phyloP scores from a whole-genome alignment of 1,140 invertebrate species.

The Eupeodes corollae region DNA sequence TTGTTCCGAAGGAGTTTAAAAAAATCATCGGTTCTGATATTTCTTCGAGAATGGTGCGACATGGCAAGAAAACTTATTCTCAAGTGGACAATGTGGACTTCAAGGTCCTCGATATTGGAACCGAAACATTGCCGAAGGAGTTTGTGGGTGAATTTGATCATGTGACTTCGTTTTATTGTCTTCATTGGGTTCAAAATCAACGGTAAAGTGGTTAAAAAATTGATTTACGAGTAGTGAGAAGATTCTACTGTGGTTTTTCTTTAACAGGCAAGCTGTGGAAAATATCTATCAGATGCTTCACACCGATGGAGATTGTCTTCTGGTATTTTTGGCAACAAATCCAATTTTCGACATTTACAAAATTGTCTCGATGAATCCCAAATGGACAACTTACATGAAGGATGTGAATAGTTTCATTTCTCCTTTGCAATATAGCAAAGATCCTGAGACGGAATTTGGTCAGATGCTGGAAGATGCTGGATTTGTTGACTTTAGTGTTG shows the following conservation, averaged over 20 bases:
- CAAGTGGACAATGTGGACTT: constrained; percentile 41
- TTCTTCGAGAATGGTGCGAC: constrained; percentile 57
- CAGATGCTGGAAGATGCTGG: constrained; percentile 51
- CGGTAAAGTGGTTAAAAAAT: constrained; percentile 40
- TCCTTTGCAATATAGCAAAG: constrained; percentile 48
- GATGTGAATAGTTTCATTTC: constrained; percentile 53
- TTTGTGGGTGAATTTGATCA: constrained; percentile 49
- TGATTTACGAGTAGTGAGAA: background rate
- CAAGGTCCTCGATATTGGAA: constrained; percentile 52
- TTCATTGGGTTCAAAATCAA: constrained; percentile 71
- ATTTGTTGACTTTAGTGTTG: constrained; percentile 53
- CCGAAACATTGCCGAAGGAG: constrained; percentile 22
- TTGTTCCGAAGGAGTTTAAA: constrained; percentile 43
- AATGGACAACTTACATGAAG: constrained; percentile 56
- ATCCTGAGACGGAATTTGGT: constrained; percentile 51
- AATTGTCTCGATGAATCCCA: constrained; percentile 42
- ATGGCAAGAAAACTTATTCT: constrained; percentile 45
- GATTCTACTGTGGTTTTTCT: constrained; percentile 18
- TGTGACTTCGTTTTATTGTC: constrained; percentile 66
- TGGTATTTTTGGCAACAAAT: constrained; percentile 60
- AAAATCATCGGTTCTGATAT: constrained; percentile 53
- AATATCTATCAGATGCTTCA: constrained; percentile 55
- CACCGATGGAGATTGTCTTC: constrained; percentile 48
- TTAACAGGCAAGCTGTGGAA: constrained; percentile 45
- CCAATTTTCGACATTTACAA: constrained; percentile 60